A percentile compares a stretch with the other conserved stretches of the same genome.
These are phyloP conservation scores for Euthynnus affinis DNA, from an alignment of 2,797 vertebrate genomes.

Conservation along the genomic window DNA sequence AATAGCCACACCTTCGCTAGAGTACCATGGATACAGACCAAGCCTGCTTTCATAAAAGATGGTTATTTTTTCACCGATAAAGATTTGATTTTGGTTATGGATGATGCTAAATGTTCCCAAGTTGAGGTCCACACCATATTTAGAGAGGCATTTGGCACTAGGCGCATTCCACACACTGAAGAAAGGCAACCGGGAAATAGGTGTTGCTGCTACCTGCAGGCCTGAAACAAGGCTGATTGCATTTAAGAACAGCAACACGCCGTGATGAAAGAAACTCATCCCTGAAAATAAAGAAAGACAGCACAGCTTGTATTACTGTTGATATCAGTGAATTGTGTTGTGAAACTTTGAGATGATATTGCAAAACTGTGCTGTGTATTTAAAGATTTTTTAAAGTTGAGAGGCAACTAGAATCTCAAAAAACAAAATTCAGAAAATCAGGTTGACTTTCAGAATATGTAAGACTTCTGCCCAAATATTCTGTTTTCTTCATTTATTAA, in stretches of 20 bases:
- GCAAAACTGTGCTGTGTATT: neutral
- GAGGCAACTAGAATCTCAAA: neutral
- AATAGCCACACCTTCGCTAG: constrained; percentile 70
- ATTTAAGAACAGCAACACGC: constrained; percentile 52
- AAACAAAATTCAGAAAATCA: neutral
- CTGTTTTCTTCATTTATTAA: neutral
- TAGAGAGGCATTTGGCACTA: constrained; percentile 81
- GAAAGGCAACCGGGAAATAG: constrained; percentile 85
- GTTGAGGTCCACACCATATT: constrained; percentile 86
- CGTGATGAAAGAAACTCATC: constrained; percentile 53
- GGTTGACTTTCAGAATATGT: no score
- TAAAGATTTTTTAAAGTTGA: neutral
- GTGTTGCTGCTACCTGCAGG: constrained; percentile 36
- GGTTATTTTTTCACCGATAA: constrained; percentile 89
- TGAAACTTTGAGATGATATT: neutral
- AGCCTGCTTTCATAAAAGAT: constrained; percentile 90
- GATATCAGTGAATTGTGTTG: neutral
- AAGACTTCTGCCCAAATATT: no score
- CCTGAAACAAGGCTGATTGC: constrained; percentile 53
- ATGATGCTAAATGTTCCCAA: constrained; percentile 90
- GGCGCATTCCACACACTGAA: constrained; percentile 93
- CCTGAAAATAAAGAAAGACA: constrained; percentile 51
- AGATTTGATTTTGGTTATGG: constrained; percentile 88
- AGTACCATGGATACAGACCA: constrained; percentile 90
- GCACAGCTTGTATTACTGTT: no score